Conservation (phyloP, 2,113 vertebrate genomes). For the Junco hyemalis region DNA sequence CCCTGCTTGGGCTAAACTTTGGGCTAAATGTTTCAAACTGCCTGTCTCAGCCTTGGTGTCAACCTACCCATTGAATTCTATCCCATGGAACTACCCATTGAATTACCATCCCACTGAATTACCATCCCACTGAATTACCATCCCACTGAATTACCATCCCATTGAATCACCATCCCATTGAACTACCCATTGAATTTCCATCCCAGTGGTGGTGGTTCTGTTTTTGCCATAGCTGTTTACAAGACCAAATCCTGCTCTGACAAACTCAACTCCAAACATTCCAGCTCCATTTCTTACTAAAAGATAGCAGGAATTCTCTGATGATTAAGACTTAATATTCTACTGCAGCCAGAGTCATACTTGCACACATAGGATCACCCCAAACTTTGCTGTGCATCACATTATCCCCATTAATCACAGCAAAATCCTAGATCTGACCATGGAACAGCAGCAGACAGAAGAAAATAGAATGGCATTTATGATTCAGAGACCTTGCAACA, state of each 20-base stretch:
- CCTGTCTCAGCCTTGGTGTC: background rate
- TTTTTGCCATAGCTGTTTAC: background rate
- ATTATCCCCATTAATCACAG: background rate
- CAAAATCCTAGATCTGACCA: background rate
- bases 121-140: background rate
- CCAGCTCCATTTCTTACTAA: background rate
- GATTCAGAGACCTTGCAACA: background rate
- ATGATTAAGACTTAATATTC: background rate
- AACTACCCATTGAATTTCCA: background rate
- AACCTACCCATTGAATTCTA: background rate
- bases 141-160: background rate
- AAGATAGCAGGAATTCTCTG: background rate
- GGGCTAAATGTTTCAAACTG: background rate
- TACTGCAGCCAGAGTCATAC: accelerated
- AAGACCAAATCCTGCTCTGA: background rate
- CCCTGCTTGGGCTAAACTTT: background rate
- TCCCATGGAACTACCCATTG: too few relatives aligned
- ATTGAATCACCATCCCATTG: background rate
- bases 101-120: background rate
- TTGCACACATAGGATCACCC: accelerated
- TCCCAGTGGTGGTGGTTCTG: background rate
- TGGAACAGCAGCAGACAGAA: background rate
- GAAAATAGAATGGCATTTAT: background rate
- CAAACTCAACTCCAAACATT: background rate
- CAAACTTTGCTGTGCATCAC: background rate